Evolutionary conservation across 2,888 invertebrate genomes (phyloP).

Genomic region (Zelleria hepariella): DNA sequence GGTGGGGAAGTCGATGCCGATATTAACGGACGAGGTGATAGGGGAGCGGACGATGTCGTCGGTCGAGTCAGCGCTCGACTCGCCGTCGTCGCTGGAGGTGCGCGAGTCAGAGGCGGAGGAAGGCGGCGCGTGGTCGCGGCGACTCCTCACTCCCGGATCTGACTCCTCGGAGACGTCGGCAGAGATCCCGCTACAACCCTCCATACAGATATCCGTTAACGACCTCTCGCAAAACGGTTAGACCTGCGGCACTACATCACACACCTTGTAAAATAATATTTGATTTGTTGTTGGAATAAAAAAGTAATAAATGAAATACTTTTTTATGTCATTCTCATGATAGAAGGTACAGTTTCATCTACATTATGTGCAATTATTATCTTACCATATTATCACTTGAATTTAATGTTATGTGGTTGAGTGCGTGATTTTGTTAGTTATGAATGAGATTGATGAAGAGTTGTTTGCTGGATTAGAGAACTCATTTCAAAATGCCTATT

Average conservation of each 20-base stretch:
- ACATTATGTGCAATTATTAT: neutral
- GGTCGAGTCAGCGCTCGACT: constrained; percentile 35
- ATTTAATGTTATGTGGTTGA: neutral
- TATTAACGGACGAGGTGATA: constrained; percentile 46
- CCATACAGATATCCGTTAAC: constrained; percentile 44
- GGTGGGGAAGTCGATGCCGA: constrained; percentile 50
- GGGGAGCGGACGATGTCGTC: constrained; percentile 37
- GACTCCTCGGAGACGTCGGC: constrained; percentile 51
- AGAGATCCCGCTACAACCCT: constrained; percentile 56
- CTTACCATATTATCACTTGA: neutral
- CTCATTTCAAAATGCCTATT: too few relatives aligned
- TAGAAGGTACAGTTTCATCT: neutral
- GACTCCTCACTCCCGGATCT: constrained; percentile 46
- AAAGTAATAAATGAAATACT: too few relatives aligned
- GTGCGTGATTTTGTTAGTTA: neutral
- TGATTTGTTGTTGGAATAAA: neutral
- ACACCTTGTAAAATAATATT: neutral
- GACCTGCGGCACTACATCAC: constrained; percentile 5
- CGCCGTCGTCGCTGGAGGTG: constrained; percentile 37
- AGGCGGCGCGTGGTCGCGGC: constrained; percentile 43
- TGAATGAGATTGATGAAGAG: neutral
- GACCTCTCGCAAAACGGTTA: constrained; percentile 46
- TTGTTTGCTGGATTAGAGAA: neutral
- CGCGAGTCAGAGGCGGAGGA: constrained; percentile 41
- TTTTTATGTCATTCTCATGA: neutral